phyloP scores from a whole-genome alignment of 2,113 vertebrate genomes.

The Lampris incognitus region DNA sequence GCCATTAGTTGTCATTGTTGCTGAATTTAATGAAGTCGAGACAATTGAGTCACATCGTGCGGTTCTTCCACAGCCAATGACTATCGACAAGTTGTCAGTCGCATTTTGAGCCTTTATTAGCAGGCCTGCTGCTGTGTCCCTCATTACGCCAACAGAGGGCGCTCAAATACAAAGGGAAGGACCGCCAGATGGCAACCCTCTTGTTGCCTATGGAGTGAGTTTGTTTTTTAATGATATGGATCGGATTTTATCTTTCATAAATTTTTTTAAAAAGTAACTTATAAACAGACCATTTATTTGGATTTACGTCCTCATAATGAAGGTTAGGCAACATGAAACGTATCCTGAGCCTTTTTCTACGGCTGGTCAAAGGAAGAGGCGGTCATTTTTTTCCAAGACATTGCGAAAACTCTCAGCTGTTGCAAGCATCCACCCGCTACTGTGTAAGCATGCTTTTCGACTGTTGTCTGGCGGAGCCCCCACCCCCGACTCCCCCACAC shows the following conservation, averaged over 20 bases:
- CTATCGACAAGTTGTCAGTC: not conserved
- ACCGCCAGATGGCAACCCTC: not conserved
- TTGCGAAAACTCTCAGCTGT: not conserved
- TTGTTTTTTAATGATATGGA: not conserved
- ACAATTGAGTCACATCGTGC: not conserved
- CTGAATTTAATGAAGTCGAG: conserved; percentile 27
- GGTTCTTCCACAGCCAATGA: not conserved
- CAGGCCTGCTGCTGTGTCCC: not conserved
- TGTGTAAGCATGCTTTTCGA: no score
- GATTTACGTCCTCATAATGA: not conserved
- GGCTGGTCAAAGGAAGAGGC: no score
- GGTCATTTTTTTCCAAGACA: not conserved
- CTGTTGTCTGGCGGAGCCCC: not conserved
- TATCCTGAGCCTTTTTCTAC: no score
- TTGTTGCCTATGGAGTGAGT: not conserved
- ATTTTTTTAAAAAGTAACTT: not conserved
- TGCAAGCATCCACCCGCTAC: not conserved
- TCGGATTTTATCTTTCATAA: not conserved
- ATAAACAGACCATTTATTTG: not conserved
- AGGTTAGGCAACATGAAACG: no score
- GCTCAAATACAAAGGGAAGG: not conserved
- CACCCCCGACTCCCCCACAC: not conserved
- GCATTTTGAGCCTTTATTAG: not conserved
- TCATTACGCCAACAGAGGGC: conserved; percentile 16
- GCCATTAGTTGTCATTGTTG: conserved; percentile 6